Evolutionary conservation across 2,888 invertebrate genomes (phyloP), one percentile per base, ranked within the genome.

Genomic region (Podotricha telesiphe): DNA sequence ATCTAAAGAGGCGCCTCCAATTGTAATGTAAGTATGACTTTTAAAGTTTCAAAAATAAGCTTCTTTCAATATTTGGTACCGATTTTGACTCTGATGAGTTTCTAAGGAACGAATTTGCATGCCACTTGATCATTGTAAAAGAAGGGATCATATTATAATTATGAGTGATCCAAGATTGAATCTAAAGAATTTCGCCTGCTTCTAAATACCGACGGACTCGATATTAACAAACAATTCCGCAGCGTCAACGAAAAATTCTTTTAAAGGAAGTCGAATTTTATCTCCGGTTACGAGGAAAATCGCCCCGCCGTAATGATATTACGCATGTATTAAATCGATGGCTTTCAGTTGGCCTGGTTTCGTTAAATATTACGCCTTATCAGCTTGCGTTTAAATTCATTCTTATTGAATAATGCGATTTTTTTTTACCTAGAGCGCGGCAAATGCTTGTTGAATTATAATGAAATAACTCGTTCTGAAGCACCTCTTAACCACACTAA

Each of bases 261-360:
- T 62, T 55, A 55, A 62, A 55, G 66, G 48, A 69, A 71, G 73
- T 65, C 55, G 68, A 72, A 68, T 67, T 69, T 71, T 71, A 69
- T 71, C 69, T 71, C 58, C 67, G 45, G 65, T 70, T 70, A 63
- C 67, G 67, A 70, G 72, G 72, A 71, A 69, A 69, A 71, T 70
- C 65, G 67, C 65, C 79, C 76, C 81, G 77, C 79, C 80, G 81
- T 86, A 87, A 88, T 85, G 86, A 81, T 83, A 85, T 87, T 88
- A 86, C 82, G 83, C 84, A 85, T 82, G 85, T 81, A 84, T 86
- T 87, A 87, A 88, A 88, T 87, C 86, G 85, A 84, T 80, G 79
- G 80, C 81, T 83, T 81, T 84, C 85, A 83, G 86, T 82, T 83
- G 82, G 83, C 78, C 81, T 84, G 79, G 80, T 80, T 79, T 78